Evolutionary conservation across 2,797 vertebrate genomes (phyloP).

Genomic region (Crotalus adamanteus): DNA sequence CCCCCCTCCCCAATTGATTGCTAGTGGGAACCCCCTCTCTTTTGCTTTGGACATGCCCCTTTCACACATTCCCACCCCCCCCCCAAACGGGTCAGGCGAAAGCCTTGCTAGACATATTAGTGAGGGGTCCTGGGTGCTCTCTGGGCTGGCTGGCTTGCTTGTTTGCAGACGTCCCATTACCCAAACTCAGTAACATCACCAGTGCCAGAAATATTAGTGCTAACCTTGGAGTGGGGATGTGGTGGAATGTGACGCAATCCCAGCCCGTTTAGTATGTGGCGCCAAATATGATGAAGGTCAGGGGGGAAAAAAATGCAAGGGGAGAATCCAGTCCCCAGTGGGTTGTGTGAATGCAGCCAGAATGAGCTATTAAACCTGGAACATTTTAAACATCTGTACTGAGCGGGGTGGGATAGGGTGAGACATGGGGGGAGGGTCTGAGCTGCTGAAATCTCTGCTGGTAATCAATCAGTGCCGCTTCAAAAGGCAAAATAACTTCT

Average conservation of each 20-base stretch:
- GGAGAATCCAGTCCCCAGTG: background rate
- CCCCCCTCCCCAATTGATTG: background rate
- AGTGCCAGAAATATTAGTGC: background rate
- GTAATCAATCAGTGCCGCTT: background rate
- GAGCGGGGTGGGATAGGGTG: background rate
- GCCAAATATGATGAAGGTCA: background rate
- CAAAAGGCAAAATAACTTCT: background rate
- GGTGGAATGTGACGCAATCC: background rate
- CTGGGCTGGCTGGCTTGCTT: too few relatives aligned
- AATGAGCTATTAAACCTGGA: background rate
- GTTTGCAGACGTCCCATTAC: too few relatives aligned
- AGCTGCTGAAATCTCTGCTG: background rate
- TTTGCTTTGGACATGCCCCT: background rate
- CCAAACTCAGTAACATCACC: too few relatives aligned
- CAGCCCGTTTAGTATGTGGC: background rate
- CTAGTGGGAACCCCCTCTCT: background rate
- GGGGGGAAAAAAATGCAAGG: background rate
- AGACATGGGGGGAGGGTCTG: background rate
- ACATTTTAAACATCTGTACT: background rate
- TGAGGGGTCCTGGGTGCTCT: background rate
- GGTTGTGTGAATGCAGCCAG: background rate
- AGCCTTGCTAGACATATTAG: background rate
- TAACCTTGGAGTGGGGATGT: background rate
- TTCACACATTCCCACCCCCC: fast-evolving
- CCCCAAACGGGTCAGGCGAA: background rate